These are phyloP conservation scores for Limnodromus scolopaceus DNA, from an alignment of 2,797 vertebrate genomes.

Conservation along the genomic window DNA sequence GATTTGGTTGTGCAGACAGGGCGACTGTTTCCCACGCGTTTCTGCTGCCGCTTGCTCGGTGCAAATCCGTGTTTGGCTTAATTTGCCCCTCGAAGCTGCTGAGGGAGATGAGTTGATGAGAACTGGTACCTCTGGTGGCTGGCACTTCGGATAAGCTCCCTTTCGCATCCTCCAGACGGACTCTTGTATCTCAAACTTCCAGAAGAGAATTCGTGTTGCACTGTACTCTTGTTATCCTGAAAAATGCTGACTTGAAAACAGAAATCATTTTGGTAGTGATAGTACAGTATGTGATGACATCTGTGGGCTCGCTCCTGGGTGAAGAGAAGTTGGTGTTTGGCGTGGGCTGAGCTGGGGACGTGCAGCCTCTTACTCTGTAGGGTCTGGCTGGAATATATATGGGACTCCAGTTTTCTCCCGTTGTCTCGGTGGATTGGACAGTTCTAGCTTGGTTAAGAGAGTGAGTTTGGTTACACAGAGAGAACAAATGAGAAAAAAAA, in stretches of 20 bases:
- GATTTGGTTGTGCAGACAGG: not conserved
- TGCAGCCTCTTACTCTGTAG: slow-evolving; percentile 33
- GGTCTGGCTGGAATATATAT: not conserved
- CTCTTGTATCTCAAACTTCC: slow-evolving; percentile 60
- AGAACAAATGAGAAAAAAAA: not conserved
- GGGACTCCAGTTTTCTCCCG: not conserved
- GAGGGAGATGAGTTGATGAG: not conserved
- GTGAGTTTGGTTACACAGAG: not conserved
- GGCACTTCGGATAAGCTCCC: not conserved
- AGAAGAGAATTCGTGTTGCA: slow-evolving; percentile 59
- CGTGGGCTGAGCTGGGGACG: slow-evolving; percentile 15
- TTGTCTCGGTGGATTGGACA: not conserved
- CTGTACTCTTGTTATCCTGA: slow-evolving; percentile 57
- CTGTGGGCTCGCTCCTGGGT: not conserved
- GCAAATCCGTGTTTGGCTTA: not conserved
- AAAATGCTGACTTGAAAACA: not conserved
- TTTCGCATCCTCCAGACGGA: slow-evolving; percentile 14
- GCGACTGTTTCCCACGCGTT: not conserved
- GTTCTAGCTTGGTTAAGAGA: not conserved
- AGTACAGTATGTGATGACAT: slow-evolving; percentile 1
- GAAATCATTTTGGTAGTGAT: slow-evolving; percentile 23
- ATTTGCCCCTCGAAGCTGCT: not conserved
- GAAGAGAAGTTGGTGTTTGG: not conserved
- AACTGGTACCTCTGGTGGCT: slow-evolving; percentile 11
- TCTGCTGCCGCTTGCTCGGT: not conserved